Percentiles rank a stretch among this genome's conserved stretches.
These are phyloP conservation scores for Lanius ludovicianus DNA, from an alignment of 2,113 vertebrate species.

Conservation along the genomic window DNA sequence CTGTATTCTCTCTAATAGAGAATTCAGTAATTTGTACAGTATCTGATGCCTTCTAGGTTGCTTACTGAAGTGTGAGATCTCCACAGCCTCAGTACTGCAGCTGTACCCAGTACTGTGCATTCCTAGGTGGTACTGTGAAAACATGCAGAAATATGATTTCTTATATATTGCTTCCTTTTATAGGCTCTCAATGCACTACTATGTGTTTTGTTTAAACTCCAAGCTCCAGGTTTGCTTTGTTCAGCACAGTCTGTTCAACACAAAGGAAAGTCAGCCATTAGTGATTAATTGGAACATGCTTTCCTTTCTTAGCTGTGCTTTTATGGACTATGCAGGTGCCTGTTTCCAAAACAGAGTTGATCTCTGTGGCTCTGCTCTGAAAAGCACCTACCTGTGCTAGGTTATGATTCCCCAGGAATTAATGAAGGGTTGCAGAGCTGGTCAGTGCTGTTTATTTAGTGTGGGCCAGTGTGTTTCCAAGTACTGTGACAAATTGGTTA, in stretches of 20 bases:
- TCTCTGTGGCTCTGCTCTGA: background rate
- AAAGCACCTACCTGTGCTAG: background rate
- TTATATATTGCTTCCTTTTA: background rate
- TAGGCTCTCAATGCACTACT: background rate
- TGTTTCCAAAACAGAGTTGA: background rate
- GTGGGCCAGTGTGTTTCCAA: background rate
- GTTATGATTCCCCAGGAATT: background rate
- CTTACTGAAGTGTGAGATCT: background rate
- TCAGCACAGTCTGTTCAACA: background rate
- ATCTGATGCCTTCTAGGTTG: background rate
- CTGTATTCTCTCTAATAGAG: background rate
- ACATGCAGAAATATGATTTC: background rate
- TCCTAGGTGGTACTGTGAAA: background rate
- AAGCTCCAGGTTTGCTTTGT: background rate
- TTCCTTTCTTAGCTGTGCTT: background rate
- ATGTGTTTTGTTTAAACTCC: background rate
- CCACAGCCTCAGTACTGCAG: rapidly evolving
- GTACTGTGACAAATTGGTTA: background rate
- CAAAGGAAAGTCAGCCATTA: background rate
- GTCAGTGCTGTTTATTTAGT: background rate
- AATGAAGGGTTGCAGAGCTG: background rate
- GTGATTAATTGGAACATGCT: background rate
- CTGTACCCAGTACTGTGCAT: background rate
- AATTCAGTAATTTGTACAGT: background rate
- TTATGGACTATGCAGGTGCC: background rate